phyloP scores from a whole-genome alignment of 2,113 vertebrate genomes.

The Myrmophylax atrothorax region DNA sequence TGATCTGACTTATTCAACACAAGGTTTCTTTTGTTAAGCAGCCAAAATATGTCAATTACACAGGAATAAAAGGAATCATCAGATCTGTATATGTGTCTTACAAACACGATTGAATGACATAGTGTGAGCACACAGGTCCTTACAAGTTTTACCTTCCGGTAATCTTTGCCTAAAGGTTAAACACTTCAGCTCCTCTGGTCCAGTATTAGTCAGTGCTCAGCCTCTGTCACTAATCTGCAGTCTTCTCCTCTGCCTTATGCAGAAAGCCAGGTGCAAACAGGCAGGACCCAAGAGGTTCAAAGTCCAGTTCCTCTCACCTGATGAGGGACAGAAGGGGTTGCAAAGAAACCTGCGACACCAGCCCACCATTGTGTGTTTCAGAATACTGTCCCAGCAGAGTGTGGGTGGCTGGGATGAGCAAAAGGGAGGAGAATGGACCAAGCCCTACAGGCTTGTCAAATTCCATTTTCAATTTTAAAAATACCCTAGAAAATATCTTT shows the following conservation, averaged over 20 bases:
- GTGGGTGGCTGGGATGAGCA: neutral
- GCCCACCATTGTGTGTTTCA: accelerated
- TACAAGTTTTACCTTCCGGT: constrained; percentile 38
- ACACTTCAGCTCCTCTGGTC: neutral
- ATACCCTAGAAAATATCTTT: neutral
- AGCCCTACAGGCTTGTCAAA: neutral
- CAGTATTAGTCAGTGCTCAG: neutral
- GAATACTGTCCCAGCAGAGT: accelerated
- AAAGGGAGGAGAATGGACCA: neutral
- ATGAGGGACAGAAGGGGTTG: accelerated
- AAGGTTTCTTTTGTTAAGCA: constrained; percentile 53
- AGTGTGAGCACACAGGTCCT: neutral
- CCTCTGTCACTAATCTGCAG: neutral
- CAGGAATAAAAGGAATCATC: constrained; percentile 34
- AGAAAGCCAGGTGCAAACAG: accelerated
- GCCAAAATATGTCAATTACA: constrained; percentile 61
- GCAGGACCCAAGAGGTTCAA: neutral
- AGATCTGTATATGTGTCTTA: constrained; percentile 56
- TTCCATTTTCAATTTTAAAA: neutral
- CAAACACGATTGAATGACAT: constrained; percentile 14
- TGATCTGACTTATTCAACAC: constrained; percentile 33
- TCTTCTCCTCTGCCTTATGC: neutral
- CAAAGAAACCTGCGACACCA: neutral
- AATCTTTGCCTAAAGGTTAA: constrained; percentile 57
- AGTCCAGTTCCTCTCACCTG: neutral